These are phyloP conservation scores for Malacosoma neustria DNA, from an alignment of 2,888 invertebrate species.

Conservation along the genomic window DNA sequence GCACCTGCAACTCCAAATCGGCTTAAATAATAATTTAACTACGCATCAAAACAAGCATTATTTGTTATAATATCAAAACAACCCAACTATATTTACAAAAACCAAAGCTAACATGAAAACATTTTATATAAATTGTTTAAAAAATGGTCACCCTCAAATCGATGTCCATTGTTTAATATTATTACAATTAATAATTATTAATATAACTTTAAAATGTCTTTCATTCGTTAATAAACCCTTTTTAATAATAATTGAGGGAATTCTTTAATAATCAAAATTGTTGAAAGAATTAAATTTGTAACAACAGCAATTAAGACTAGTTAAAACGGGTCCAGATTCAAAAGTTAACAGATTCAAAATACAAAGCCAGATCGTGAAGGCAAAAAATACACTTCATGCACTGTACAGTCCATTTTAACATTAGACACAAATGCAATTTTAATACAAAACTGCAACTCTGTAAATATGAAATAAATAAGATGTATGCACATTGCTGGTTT, in stretches of 20 bases:
- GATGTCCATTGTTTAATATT: no score
- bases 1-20: background rate
- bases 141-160: no score
- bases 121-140: background rate
- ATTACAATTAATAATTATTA: background rate
- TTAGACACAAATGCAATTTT: background rate
- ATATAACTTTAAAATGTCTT: background rate
- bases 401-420: background rate
- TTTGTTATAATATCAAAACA: conserved; percentile 22
- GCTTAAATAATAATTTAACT: background rate
- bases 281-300: background rate
- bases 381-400: no score
- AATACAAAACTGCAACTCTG: background rate
- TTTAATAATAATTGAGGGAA: no score
- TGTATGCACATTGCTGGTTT: no score
- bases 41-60: background rate
- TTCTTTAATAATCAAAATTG: no score
- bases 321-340: background rate
- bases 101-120: conserved; percentile 7
- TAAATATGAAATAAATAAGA: no score
- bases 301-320: background rate
- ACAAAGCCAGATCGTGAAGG: background rate
- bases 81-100: conserved; percentile 20
- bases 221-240: no score
- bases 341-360: background rate